phyloP scores from a whole-genome alignment of 1,140 invertebrate species.

The Limonius californicus region DNA sequence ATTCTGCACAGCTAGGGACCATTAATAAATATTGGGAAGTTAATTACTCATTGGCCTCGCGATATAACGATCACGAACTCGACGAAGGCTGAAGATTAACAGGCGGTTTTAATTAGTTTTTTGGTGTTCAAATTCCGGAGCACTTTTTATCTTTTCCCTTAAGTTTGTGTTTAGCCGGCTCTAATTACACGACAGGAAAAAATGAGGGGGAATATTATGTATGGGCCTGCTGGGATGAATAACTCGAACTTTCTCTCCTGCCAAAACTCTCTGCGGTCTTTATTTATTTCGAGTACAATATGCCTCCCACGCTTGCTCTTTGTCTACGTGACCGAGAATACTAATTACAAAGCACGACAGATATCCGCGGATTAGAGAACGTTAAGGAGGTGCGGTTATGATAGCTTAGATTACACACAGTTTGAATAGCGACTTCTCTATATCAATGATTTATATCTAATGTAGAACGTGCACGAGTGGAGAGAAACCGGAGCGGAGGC shows the following conservation, averaged over 20 bases:
- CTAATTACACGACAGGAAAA: conserved; percentile 5
- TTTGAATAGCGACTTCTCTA: conserved; percentile 1
- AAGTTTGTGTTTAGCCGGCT: conserved; percentile 3
- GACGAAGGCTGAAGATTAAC: conserved; percentile 6
- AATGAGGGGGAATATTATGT: conserved; percentile 3
- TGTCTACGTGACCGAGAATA: conserved; percentile 8
- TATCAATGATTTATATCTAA: conserved; percentile 11
- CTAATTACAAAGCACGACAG: conserved; percentile 2
- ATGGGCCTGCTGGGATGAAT: background rate
- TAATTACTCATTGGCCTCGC: conserved; percentile 10
- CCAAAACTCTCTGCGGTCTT: conserved; percentile 9
- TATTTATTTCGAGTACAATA: conserved; percentile 11
- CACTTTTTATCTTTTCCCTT: background rate
- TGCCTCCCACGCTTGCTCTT: conserved; percentile 1
- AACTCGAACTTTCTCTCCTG: background rate
- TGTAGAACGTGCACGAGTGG: background rate
- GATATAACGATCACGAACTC: conserved; percentile 3
- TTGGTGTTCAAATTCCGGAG: background rate
- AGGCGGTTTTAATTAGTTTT: conserved; percentile 13
- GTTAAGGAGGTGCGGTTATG: background rate
- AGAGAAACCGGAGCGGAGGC: background rate
- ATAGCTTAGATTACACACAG: conserved; percentile 7
- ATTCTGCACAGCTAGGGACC: conserved; percentile 4
- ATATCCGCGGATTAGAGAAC: conserved; percentile 5
- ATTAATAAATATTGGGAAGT: conserved; percentile 14